phyloP scores from a whole-genome alignment of 2,113 vertebrate genomes.

The Centropristis striata region DNA sequence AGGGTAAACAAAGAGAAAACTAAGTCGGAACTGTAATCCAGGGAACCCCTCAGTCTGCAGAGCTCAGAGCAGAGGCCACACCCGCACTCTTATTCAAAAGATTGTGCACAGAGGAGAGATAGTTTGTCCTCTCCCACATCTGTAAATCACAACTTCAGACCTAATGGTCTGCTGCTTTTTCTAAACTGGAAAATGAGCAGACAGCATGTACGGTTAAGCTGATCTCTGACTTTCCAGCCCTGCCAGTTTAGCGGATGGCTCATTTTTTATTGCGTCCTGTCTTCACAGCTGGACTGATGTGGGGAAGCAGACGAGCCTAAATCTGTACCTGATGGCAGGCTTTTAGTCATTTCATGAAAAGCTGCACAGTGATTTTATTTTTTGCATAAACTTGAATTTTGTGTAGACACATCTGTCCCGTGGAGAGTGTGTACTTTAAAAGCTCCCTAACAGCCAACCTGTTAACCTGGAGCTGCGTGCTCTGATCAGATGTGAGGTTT shows the following conservation, averaged over 20 bases:
- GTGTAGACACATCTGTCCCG: constrained; percentile 50
- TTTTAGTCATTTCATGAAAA: constrained; percentile 6
- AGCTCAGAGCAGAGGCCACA: constrained; percentile 31
- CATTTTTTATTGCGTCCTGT: neutral
- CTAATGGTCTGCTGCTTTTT: constrained; percentile 19
- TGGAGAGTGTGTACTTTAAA: constrained; percentile 9
- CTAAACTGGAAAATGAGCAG: constrained; percentile 4
- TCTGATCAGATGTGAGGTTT: constrained; percentile 25
- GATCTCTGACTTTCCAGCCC: neutral
- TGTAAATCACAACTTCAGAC: neutral
- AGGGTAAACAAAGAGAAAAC: constrained; percentile 66
- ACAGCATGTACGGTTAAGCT: neutral
- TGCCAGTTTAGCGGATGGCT: neutral
- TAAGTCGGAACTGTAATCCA: constrained; percentile 35
- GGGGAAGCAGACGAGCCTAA: constrained; percentile 34
- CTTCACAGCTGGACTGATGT: constrained; percentile 22
- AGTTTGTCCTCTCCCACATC: constrained; percentile 1
- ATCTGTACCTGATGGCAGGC: constrained; percentile 28
- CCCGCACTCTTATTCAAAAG: constrained; percentile 11
- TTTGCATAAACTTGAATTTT: neutral
- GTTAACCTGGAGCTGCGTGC: constrained; percentile 18
- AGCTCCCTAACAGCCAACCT: constrained; percentile 24
- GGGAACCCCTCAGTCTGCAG: constrained; percentile 60
- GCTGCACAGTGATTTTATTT: neutral
- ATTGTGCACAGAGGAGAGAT: neutral